Percentiles rank a stretch among this genome's conserved stretches.
These are phyloP conservation scores for Encarsia formosa DNA, from an alignment of 2,888 invertebrate genomes.

Conservation along the genomic window DNA sequence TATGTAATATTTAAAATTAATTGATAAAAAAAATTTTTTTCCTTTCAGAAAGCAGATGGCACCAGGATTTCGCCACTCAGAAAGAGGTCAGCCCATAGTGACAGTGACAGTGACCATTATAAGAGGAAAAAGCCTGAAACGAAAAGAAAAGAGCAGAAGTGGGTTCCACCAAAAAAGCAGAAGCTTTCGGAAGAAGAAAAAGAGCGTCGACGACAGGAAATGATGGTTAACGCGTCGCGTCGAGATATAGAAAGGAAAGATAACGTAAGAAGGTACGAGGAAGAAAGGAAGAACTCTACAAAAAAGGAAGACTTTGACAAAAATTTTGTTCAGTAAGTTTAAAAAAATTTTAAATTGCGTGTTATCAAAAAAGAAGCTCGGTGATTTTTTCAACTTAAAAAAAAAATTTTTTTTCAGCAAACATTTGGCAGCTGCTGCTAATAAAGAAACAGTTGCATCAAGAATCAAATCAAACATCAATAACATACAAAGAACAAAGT, in stretches of 20 bases:
- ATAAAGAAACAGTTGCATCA: constrained; percentile 71
- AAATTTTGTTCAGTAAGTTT: constrained; percentile 52
- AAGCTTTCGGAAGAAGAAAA: constrained; percentile 62
- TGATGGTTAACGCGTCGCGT: constrained; percentile 77
- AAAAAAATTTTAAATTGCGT: not conserved
- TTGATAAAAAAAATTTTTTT: no score
- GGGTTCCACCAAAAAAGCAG: constrained; percentile 37
- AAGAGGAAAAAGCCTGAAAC: constrained; percentile 15
- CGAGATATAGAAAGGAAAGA: constrained; percentile 64
- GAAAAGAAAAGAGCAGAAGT: constrained; percentile 36
- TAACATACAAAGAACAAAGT: constrained; percentile 78
- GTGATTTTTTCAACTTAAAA: not conserved
- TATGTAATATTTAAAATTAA: no score
- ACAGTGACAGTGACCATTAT: not conserved
- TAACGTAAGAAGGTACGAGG: constrained; percentile 62
- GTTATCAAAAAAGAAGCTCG: not conserved
- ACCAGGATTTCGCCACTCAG: constrained; percentile 29
- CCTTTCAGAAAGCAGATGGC: constrained; percentile 42
- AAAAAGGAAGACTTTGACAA: constrained; percentile 47
- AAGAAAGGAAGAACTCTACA: constrained; percentile 54
- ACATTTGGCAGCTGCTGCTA: constrained; percentile 63
- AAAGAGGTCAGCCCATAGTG: constrained; percentile 18
- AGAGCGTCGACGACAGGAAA: constrained; percentile 68
- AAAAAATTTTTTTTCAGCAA: constrained; percentile 51
- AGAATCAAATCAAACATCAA: constrained; percentile 85